Evolutionary conservation across 2,888 invertebrate genomes (phyloP), one percentile per base, ranked within the genome.

Genomic region (Drosophila barbarae): DNA sequence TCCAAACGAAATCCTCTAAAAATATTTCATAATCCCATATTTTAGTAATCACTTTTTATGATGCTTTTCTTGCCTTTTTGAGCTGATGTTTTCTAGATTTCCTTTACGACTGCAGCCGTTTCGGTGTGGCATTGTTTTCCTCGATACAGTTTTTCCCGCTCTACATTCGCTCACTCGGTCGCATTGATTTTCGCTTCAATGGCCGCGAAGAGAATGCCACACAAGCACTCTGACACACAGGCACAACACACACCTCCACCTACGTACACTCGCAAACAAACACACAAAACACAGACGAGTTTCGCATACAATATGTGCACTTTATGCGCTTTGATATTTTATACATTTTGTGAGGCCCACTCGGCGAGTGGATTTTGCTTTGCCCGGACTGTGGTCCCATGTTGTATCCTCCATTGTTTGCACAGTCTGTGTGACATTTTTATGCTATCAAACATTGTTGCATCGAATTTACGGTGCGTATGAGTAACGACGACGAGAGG

Each of bases 401-500:
- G 51, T 38, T 64, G 60, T 71, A 63, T 52, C 84, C 78, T 52
- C 84, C 78, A 84, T 84, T 78, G 84, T 81, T 81, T 78, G 82
- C 78, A 77, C 84, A 69, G 73, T 71, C 61, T 63, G 61, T 75
- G 82, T 81, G 84, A 84, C 84, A 81, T 79, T 79, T 79, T 82
- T 84, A 82, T 79, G 67, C 74, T 72, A 67, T 79, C 73, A 80
- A 84, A 78, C 78, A 79, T 84, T 79, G 79, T 79, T 79, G 82
- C 79, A 79, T 78, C 83, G 79, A 84, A 78, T 84, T 84, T 79
- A 84, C 84, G 79, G 83, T 82, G 79, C 83, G 84, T 79, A 84
- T 84, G 84, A 79, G 84, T 82, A 84, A 79, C 82, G 83, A 72
- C 72, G 71, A 13, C 39, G 73, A 64, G 73, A 61, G 50, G 32